Base-by-base conservation (phyloP, 2,888 invertebrate genomes). In the Zaprionus obscuricornis region DNA sequence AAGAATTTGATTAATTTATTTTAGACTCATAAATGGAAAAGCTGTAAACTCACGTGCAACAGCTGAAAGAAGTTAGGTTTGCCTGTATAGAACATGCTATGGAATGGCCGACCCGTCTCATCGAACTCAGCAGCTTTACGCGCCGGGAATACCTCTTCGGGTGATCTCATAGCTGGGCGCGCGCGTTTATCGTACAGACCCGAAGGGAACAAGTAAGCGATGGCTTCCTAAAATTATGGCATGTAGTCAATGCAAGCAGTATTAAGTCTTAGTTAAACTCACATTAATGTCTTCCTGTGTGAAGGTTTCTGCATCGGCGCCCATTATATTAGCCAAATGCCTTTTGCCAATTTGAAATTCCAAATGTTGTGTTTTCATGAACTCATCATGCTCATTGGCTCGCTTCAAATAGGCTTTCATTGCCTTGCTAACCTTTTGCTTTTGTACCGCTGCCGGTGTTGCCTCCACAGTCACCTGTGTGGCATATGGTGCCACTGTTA, bases 321-420 rank as follows among this genome's bases (percentile, higher is more conserved):
- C 98, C 99, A 99, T 99, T 94, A 99, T 99, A 89, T 98, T 98
- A 0, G 99, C 99, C 66, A 99, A 92, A 91, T 99, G 98, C 22
- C 98, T 92, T 89, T 96, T 97, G 10, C 99, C 99, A 84, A 97
- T 94, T 89, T 96, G 94, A 89, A 94, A 99, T 84, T 98, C 96
- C 7, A 92, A 89, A 42, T 92, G 92, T 90, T 97, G 94, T 65
- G 93, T 92, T 82, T 94, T 92, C 93, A 98, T 96, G 86, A 97
- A 96, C 63, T 94, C 93, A 86, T 97, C 95, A 87, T 97, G 94
- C 84, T 94, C 93, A 81, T 92, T 92, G 4, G 97, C 95, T 84
- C 96, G 92, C 88, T 97, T 94, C 62, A 98, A 91, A 89, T 98
- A 98, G 0, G 95, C 93, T 89, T 92, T 93, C 97, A 98, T 98